Evolutionary conservation across 2,113 vertebrate species (phyloP), one percentile per base, ranked within the genome.

Genomic region (Gadus macrocephalus): DNA sequence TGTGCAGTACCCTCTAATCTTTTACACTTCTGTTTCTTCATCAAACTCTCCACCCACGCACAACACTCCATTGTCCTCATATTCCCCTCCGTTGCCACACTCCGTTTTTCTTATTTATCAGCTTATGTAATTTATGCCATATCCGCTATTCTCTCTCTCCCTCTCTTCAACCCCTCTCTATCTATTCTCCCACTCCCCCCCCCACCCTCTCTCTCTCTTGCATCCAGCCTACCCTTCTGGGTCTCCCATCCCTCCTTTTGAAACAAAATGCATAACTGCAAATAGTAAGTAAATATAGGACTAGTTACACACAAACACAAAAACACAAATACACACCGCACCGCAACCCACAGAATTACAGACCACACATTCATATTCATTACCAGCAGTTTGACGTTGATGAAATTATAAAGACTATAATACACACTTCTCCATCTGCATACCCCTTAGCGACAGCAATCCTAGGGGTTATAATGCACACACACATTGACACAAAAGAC

Each of bases 351-450:
- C 64, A 68, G 25, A 66, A 20, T 60, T 31, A 60, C 60, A 59
- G 49, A 70, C 55, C 58, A 35, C 60, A 64, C 38, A 20, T n/a
- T n/a, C 11, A 27, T 38, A 4, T 61, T 66, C 69, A 79, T 79
- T 72, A 68, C n/a, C 71, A 77, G 70, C 66, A 73, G 64, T 71
- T 73, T 75, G 81, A 85, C 75, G 65, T 73, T 83, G 83, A 87
- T 77, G 82, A 83, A 78, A 61, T 84, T 81, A 86, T 87, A 82
- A 85, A 81, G 65, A 75, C 70, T 73, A 82, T 80, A 85, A 82
- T 73, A 80, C 79, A 87, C 68, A 66, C 74, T 27, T 42, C 55
- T 72, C 77, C 59, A 77, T 83, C 76, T 79, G 69, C 72, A 83
- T 82, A 81, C 66, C 73, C 72, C 85, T 83, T 82, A 81, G 75